Evolutionary conservation across 1,140 invertebrate species (phyloP), one percentile per base, ranked within the genome.

Genomic region (Lucilia cuprina): DNA sequence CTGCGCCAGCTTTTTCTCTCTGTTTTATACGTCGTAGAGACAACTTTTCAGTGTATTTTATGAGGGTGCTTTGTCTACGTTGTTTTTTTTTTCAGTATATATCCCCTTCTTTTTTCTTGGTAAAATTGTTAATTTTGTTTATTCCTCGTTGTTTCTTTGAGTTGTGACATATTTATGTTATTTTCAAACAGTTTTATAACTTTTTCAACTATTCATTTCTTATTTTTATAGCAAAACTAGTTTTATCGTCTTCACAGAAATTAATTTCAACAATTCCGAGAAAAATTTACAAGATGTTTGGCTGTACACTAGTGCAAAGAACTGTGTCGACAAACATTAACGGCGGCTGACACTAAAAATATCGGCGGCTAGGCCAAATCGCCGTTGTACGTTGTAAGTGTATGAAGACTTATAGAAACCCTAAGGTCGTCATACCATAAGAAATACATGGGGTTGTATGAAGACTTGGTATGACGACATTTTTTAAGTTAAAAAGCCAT

Each of bases 11-110:
- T 30, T 65, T 19, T 65, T n/a, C 60, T 65, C 60, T 65, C 17
- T 4, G 2, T 49, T 0, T 5, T 9, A 2, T 49, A 12, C 49
- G 49, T 9, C 5, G n/a, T n/a, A n/a, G 25, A 30, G 1, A 30
- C 25, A 30, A 30, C 25, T 30, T 75, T 75, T 35, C 19, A 25
- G 12, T 30, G 21, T 75, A 41, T 30, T 75, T 30, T 75, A 75
- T 30, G 21, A 75, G 74, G 34, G 74, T 75, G 21, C 21, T 75
- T 25, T 75, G 74, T 75, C 34, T 75, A 30, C 74, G 74, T 75
- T 75, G 21, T 75, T 30, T 75, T 25, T 75, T 75, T 30, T 30
- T 30, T 30, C 25, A 13, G 34, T 75, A 25, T 25, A 75, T 75
- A 75, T 25, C 21, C 34, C 21, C 13, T 34, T 75, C 5, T 5